Evolutionary conservation across 2,113 vertebrate genomes (phyloP).

Genomic region (Capricornis sumatraensis): DNA sequence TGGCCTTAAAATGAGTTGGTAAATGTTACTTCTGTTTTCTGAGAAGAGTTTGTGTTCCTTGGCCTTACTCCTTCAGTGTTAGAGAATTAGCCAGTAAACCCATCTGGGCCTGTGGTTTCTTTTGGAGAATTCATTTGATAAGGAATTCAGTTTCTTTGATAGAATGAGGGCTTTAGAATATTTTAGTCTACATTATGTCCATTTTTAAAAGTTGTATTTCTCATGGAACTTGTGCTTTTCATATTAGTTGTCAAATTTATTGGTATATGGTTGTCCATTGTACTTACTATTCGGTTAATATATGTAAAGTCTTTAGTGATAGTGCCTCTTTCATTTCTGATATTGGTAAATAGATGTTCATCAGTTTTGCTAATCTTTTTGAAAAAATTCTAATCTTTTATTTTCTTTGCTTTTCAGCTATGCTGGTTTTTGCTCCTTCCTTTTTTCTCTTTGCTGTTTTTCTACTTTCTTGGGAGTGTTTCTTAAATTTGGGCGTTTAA

Average conservation of each 20-base stretch:
- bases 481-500: background rate
- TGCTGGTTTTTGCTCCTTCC: background rate
- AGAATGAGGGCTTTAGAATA: background rate
- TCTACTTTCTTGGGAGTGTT: background rate
- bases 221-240: background rate
- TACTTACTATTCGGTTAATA: background rate
- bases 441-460: background rate
- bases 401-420: background rate
- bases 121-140: background rate
- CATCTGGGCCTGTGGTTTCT: background rate
- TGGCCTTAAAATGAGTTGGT: background rate
- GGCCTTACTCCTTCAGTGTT: background rate
- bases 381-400: background rate
- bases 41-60: background rate
- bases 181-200: background rate
- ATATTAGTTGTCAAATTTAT: background rate
- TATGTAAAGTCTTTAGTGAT: background rate
- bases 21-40: background rate
- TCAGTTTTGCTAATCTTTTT: constrained; percentile 2
- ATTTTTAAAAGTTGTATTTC: background rate
- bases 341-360: background rate
- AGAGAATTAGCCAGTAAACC: background rate
- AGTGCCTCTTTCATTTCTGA: background rate
- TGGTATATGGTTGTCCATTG: background rate
- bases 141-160: background rate